These are phyloP conservation scores for Cryptotermes secundus DNA, from an alignment of 1,140 invertebrate species.

Conservation along the genomic window DNA sequence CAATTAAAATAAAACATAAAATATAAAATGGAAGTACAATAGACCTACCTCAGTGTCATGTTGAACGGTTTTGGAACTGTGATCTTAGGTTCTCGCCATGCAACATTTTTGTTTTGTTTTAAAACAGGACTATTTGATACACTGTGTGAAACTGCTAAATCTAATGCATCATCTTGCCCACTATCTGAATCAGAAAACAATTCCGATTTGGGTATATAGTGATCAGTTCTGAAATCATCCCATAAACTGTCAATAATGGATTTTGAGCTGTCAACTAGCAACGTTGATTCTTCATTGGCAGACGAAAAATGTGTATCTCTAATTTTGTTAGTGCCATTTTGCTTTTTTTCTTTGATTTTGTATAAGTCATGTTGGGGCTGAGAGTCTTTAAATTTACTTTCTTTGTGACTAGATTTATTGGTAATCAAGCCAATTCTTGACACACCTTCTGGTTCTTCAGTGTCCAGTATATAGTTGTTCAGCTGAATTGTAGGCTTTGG, in stretches of 20 bases:
- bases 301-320: not conserved
- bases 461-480: not conserved
- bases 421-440: not conserved
- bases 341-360: not conserved
- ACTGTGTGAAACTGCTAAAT: slow-evolving; percentile 43
- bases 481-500: not conserved
- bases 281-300: not conserved
- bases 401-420: not conserved
- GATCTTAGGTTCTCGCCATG: slow-evolving; percentile 40
- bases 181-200: slow-evolving; percentile 37
- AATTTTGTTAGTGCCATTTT: slow-evolving; percentile 23
- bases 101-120: slow-evolving; percentile 46
- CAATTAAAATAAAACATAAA: not conserved
- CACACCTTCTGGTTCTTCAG: not conserved
- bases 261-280: slow-evolving; percentile 16
- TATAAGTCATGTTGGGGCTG: not conserved
- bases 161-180: slow-evolving; percentile 1
- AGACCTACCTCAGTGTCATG: slow-evolving; percentile 61
- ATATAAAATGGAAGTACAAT: not conserved
- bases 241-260: slow-evolving; percentile 40
- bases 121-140: slow-evolving; percentile 55
- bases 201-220: slow-evolving; percentile 34
- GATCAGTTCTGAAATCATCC: slow-evolving; percentile 43
- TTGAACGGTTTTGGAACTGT: slow-evolving; percentile 65
- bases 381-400: not conserved